Base-by-base conservation (phyloP, 2,113 vertebrate genomes). In the Pampusana beccarii region DNA sequence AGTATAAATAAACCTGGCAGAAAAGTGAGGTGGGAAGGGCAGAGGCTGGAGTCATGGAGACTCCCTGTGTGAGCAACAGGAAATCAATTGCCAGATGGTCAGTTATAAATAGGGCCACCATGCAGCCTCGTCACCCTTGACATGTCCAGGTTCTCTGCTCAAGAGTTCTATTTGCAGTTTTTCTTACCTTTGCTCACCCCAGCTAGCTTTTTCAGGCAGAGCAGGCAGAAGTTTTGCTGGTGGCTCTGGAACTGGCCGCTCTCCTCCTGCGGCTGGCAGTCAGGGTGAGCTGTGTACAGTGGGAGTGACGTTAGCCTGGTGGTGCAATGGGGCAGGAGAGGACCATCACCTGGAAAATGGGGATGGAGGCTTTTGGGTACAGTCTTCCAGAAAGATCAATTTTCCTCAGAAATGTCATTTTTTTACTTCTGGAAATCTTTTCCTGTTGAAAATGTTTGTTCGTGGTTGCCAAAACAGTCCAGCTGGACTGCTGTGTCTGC, bases 1-100 rank as follows among this genome's bases (percentile, higher is more conserved):
- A 82, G 58, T 93, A 96, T 89, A 96, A 96, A 96, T 96, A 96
- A 96, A 92, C 86, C 77, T 97, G 96, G 93, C 88, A 93, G 64
- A 92, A 81, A 83, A 86, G 54, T 0, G 4, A 81, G 69, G 44
- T 81, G 53, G 85, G 66, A 92, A 95, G 72, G 44, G 86, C n/a
- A 79, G 88, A 77, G 74, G 66, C 79, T 88, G 74, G 71, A 96
- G 58, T 66, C 74, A 89, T 2, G 1, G 74, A 91, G 83, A 69
- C 13, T 66, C 80, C 66, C 84, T 81, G 53, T 81, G 94, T 93
- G 89, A 93, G 73, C 94, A 92, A 91, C 84, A 85, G 96, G 95
- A 97, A 91, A 95, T 82, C 94, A 66, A 1, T 84, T 81, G 93
- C 95, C 95, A 96, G 96, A 95, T 96, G 96, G 96, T 87, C 89